Evolutionary conservation across 2,888 invertebrate species (phyloP).

Genomic region (Lobophora halterata): DNA sequence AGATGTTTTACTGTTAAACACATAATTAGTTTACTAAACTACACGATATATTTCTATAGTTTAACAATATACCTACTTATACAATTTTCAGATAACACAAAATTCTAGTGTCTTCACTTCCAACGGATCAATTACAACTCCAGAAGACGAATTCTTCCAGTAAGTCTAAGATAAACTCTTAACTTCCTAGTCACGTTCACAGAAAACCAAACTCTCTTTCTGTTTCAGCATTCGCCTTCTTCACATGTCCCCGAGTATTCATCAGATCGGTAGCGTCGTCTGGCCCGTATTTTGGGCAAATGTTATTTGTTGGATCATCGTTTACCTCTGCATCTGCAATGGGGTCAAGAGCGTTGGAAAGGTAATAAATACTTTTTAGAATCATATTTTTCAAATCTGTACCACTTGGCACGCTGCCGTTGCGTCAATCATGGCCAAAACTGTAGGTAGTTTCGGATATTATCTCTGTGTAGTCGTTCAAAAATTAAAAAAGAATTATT

Average conservation of each 20-base stretch:
- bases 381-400: conserved; percentile 30
- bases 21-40: no score
- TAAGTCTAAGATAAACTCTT: conserved; percentile 61
- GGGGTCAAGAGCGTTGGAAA: conserved; percentile 94
- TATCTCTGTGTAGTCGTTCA: no score
- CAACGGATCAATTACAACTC: conserved; percentile 78
- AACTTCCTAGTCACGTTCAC: no score
- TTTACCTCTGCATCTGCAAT: conserved; percentile 91
- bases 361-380: conserved; percentile 60
- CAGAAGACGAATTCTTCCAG: conserved; percentile 93
- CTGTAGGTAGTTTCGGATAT: no score
- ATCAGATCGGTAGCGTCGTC: conserved; percentile 87
- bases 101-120: conserved; percentile 52
- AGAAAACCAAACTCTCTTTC: neutral
- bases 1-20: no score
- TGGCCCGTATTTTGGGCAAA: conserved; percentile 90
- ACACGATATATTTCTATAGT: conserved; percentile 1
- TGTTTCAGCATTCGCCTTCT: conserved; percentile 87
- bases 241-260: conserved; percentile 86
- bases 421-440: conserved; percentile 46
- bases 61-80: no score
- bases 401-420: conserved; percentile 49
- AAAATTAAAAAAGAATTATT: no score
- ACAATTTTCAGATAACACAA: conserved; percentile 65
- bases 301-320: conserved; percentile 88